Conservation (phyloP, 2,888 invertebrate genomes). For the Tenodera sinensis region DNA sequence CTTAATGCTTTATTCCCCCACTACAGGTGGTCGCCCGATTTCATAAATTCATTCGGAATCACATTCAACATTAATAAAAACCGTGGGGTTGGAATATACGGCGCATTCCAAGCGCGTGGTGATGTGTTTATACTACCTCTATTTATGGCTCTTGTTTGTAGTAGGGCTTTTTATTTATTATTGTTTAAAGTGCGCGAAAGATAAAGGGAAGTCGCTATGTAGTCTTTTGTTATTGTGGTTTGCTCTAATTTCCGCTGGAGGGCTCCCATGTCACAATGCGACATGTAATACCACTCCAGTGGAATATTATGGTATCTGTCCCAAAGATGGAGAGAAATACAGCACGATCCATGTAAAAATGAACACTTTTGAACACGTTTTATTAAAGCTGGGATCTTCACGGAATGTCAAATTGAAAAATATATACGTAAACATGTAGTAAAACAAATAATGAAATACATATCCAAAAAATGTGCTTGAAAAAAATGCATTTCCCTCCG, state of each 20-base stretch:
- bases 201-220: background rate
- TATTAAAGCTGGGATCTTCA: no score
- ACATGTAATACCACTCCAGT: background rate
- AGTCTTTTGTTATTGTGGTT: background rate
- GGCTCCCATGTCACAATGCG: background rate
- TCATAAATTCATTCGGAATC: slow-evolving; percentile 22
- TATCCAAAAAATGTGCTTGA: no score
- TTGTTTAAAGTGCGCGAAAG: background rate
- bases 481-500: no score
- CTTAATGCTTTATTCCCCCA: background rate
- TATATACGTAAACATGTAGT: no score
- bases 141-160: background rate
- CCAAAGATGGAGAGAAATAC: no score
- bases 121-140: background rate
- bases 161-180: background rate
- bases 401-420: no score
- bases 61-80: background rate
- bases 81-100: background rate
- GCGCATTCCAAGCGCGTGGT: background rate
- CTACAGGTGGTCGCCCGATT: background rate
- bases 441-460: no score
- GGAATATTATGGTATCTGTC: background rate
- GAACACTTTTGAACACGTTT: no score
- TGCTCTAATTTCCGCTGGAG: background rate
- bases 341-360: no score